These are phyloP conservation scores for Cherax destructor DNA, from an alignment of 1,140 invertebrate genomes.

Conservation along the genomic window DNA sequence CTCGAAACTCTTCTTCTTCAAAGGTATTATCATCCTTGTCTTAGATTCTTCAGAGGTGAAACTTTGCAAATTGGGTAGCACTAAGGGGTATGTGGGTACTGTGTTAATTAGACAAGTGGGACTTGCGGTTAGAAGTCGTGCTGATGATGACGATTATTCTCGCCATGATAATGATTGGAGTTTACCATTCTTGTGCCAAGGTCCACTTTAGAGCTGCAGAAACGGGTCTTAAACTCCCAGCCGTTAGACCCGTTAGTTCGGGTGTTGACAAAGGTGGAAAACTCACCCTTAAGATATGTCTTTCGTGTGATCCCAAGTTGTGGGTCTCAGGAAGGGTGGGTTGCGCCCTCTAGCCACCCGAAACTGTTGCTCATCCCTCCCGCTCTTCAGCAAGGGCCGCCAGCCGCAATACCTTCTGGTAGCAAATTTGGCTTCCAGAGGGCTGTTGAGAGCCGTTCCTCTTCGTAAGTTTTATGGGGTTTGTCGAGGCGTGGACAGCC, in stretches of 20 bases:
- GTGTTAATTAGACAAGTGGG: too few relatives aligned
- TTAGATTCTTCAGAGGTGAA: too few relatives aligned
- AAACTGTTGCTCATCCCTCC: constrained; percentile 13
- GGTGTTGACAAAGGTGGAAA: neutral
- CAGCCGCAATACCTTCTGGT: constrained; percentile 3
- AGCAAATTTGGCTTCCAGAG: neutral
- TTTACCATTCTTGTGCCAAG: neutral
- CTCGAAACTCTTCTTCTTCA: too few relatives aligned
- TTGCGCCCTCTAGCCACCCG: neutral
- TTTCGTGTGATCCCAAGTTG: neutral
- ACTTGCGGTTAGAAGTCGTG: too few relatives aligned
- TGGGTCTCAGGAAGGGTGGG: neutral
- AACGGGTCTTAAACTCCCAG: constrained; percentile 6
- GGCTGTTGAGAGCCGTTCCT: neutral
- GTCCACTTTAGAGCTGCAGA: constrained; percentile 6
- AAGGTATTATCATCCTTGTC: too few relatives aligned
- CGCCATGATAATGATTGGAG: neutral
- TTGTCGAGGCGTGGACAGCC: neutral
- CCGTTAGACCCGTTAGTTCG: neutral
- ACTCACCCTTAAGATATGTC: neutral
- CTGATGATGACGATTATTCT: too few relatives aligned
- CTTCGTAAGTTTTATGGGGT: neutral
- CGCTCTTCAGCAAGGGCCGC: neutral
- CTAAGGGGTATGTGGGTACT: too few relatives aligned
- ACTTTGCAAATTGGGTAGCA: too few relatives aligned